Evolutionary conservation across 2,113 vertebrate genomes (phyloP), one percentile per base, ranked within the genome.

Genomic region (Falcunculus frontatus): DNA sequence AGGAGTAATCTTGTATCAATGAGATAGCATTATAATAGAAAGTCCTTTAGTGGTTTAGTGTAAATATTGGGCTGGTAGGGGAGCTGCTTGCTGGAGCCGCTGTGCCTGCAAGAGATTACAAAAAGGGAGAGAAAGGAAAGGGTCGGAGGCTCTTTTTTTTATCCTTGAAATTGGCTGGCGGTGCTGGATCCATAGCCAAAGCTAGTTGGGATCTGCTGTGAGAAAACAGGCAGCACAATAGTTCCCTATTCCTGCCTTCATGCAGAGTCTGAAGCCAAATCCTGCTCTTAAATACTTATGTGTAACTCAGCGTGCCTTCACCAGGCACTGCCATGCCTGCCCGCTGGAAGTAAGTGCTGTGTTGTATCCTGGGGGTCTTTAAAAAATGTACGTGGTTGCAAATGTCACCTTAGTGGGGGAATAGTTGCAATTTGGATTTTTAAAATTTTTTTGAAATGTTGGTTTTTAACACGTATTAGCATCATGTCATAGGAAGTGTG

Each of bases 11-110:
- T 96, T 84, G 85, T 96, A 95, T 97, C 96, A 74, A 80, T 81
- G 94, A 97, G 97, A 97, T 95, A 95, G 73, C 94, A 90, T 96
- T 97, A 95, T 96, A 95, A 95, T 95, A 96, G 96, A 86, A 96
- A 97, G 95, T 96, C 95, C 93, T 98, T 97, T 94, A 96, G 97
- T 95, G 97, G 89, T 94, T 97, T 94, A 95, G 94, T 93, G 94
- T 96, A 96, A 96, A 96, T 97, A 94, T 95, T 97, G 95, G 96
- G 96, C 92, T 95, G 94, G 91, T 87, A 96, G 96, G 96, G 96
- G 92, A 97, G 90, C 96, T 90, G 96, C 89, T 95, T 95, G 96
- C 95, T 86, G 94, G 96, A 97, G 92, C 89, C 57, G 83, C 92
- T 95, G 86, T 94, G 93, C 90, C 93, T 97, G 85, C 67, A 50